Evolutionary conservation across 2,888 invertebrate genomes (phyloP).

Genomic region (Amiota communis): DNA sequence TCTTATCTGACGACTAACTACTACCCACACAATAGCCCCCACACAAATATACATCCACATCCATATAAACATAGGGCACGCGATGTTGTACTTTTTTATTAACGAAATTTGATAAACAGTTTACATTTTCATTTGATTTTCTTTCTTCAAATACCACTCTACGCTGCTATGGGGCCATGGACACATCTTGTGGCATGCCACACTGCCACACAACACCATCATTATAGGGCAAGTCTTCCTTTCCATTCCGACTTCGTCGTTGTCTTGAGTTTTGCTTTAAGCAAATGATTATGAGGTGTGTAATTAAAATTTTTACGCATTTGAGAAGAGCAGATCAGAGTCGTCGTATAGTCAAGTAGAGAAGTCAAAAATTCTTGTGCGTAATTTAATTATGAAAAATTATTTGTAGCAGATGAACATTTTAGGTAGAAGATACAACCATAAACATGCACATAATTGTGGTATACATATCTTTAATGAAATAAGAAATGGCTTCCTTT

Average conservation of each 20-base stretch:
- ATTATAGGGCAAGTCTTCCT: too few relatives aligned
- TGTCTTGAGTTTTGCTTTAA: neutral
- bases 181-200: too few relatives aligned
- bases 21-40: conserved; percentile 33
- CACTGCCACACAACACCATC: too few relatives aligned
- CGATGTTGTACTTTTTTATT: conserved; percentile 52
- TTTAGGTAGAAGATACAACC: neutral
- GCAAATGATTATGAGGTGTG: conserved; percentile 68
- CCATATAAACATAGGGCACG: conserved; percentile 34
- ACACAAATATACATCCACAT: too few relatives aligned
- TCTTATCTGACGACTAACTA: neutral
- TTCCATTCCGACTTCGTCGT: too few relatives aligned
- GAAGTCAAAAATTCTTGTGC: conserved; percentile 53
- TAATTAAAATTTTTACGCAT: conserved; percentile 65
- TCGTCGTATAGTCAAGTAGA: too few relatives aligned
- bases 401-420: conserved; percentile 58
- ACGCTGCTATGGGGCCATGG: neutral
- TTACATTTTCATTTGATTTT: conserved; percentile 22
- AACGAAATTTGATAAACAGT: conserved; percentile 57
- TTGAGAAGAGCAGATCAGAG: too few relatives aligned
- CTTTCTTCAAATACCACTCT: neutral
- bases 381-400: conserved; percentile 66
- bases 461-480: too few relatives aligned
- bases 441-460: too few relatives aligned
- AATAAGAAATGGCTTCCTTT: too few relatives aligned